Conservation (phyloP, 2,888 invertebrate species). For the Polyommatus iphigenia region DNA sequence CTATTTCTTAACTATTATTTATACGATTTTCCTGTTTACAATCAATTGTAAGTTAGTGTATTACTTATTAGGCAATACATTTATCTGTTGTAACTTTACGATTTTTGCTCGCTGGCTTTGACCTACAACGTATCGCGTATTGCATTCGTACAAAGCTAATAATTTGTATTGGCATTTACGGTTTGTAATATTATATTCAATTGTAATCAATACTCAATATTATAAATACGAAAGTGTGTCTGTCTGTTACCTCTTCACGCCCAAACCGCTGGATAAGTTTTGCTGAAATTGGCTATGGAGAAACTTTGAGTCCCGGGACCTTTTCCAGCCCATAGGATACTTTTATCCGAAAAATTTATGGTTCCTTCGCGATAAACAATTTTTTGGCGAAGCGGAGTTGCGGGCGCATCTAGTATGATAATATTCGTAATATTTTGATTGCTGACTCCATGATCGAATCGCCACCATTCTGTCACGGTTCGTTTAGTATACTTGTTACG, state of each 20-base stretch:
- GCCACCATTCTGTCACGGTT: conserved; percentile 55
- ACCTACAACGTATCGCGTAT: conserved; percentile 20
- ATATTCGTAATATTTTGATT: conserved; percentile 42
- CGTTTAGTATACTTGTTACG: conserved; percentile 59
- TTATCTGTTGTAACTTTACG: not conserved
- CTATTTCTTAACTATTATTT: not conserved
- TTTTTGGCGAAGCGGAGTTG: no score
- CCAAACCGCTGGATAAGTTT: no score
- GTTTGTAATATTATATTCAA: conserved; percentile 29
- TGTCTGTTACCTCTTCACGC: no score
- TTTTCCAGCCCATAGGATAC: no score
- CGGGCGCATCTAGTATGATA: not conserved
- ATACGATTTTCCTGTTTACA: not conserved
- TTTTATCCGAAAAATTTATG: no score
- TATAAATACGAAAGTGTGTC: no score
- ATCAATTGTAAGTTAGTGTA: not conserved
- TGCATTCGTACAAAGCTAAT: conserved; percentile 21
- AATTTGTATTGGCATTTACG: conserved; percentile 31
- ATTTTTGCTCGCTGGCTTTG: conserved; percentile 1
- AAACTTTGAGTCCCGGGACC: no score
- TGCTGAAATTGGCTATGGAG: no score
- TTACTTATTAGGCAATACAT: conserved; percentile 3
- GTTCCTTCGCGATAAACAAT: no score
- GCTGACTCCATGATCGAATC: conserved; percentile 52
- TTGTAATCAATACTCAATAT: conserved; percentile 11